Evolutionary conservation across 1,140 invertebrate species (phyloP), one percentile per base, ranked within the genome.

Genomic region (Euglossa dilemma): DNA sequence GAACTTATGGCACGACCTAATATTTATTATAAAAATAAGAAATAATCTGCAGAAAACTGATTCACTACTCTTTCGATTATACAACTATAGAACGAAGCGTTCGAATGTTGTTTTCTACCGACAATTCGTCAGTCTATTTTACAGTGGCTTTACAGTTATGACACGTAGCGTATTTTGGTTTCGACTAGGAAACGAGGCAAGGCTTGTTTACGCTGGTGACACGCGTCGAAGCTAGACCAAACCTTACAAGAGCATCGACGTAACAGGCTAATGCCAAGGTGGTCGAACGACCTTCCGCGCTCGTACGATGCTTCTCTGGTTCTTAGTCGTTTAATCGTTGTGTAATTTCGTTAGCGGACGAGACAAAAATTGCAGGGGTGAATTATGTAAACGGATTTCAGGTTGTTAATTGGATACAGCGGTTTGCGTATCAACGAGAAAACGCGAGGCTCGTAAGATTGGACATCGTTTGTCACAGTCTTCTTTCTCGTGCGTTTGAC

Each of bases 191-290:
- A 18, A 25, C 71, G 12, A 73, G 20, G 23, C 28, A 56, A 18
- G 28, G 70, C 70, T 73, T 73, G 28, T 73, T 73, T 73, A 57
- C 43, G 43, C 57, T 56, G 16, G 43, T n/a, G 0, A 7, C 50
- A 54, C 8, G 66, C 47, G 28, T 12, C 0, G 0, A 36, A 12
- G 9, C 25, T 56, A 57, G 23, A 67, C 52, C 54, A 80, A 80
- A 70, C 76, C 76, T 70, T 80, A 80, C 64, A 80, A 80, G 56
- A 80, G 56, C 67, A 43, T 5, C 28, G n/a, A 61, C 56, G 77
- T 61, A 71, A 71, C 77, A 5, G 14, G 20, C 56, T 80, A 61
- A 80, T 69, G 25, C 52, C 66, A 47, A 50, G 66, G 54, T 25
- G n/a, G 52, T 70, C 52, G 45, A 36, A 59, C 43, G 64, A 69